phyloP scores from a whole-genome alignment of 2,888 invertebrate species.

The Lithophane semibrunnea region DNA sequence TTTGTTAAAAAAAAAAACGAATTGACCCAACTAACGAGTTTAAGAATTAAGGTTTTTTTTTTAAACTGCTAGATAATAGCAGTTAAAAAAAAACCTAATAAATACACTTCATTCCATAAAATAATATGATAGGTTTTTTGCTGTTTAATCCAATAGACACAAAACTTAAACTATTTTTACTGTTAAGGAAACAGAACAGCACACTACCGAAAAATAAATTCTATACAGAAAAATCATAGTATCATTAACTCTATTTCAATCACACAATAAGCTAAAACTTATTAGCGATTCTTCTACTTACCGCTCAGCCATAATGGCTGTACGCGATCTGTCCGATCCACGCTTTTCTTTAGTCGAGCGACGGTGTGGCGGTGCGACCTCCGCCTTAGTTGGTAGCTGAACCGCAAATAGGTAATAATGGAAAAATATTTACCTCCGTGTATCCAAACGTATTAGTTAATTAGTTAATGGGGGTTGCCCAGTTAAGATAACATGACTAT shows the following conservation, averaged over 20 bases:
- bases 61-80: too few relatives aligned
- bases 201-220: background rate
- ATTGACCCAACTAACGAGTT: background rate
- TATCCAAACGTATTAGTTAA: conserved; percentile 25
- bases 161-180: background rate
- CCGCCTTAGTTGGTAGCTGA: background rate
- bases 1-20: too few relatives aligned
- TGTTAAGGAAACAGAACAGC: background rate
- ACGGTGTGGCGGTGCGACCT: background rate
- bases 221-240: too few relatives aligned
- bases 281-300: background rate
- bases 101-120: background rate
- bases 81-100: too few relatives aligned
- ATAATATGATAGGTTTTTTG: background rate
- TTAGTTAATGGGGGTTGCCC: background rate
- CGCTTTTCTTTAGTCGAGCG: background rate
- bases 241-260: background rate
- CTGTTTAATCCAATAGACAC: background rate
- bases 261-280: too few relatives aligned
- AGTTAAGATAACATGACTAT: background rate
- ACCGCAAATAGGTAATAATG: conserved; percentile 1
- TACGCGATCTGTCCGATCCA: background rate
- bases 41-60: too few relatives aligned
- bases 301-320: background rate
- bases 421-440: conserved; percentile 26